Conservation (phyloP, 2,113 vertebrate species). For the Cyprinodon variegatus region DNA sequence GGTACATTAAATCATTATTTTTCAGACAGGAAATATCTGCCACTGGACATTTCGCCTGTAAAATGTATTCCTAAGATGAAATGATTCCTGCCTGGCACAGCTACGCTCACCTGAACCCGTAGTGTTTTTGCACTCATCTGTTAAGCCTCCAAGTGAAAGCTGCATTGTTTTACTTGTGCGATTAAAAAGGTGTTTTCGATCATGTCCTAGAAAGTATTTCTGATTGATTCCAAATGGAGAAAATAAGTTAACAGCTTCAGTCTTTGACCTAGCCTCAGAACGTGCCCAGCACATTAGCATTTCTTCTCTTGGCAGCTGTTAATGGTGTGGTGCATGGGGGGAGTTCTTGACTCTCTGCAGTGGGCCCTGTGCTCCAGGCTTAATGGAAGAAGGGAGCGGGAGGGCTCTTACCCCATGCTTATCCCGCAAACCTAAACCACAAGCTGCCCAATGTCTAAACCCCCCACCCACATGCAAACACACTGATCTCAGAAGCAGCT, state of each 20-base stretch:
- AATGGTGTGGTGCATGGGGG: conserved; percentile 36
- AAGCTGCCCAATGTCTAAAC: conserved; percentile 64
- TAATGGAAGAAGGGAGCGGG: conserved; percentile 1
- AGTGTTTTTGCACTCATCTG: conserved; percentile 46
- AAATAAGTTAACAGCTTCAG: conserved; percentile 53
- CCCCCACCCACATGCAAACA: conserved; percentile 23
- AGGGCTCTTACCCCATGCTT: conserved; percentile 17
- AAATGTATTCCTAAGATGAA: conserved; percentile 76
- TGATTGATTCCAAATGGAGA: conserved; percentile 48
- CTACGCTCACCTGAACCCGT: conserved; percentile 38
- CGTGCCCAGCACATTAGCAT: conserved; percentile 64
- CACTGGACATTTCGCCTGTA: conserved; percentile 71
- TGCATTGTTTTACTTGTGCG: conserved; percentile 30
- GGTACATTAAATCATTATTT: conserved; percentile 77
- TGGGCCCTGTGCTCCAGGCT: neutral
- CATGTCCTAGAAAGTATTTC: conserved; percentile 40
- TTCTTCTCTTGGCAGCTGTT: conserved; percentile 63
- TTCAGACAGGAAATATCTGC: conserved; percentile 77
- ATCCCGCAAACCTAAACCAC: conserved; percentile 53
- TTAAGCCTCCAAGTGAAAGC: conserved; percentile 37
- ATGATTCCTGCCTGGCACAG: conserved; percentile 66
- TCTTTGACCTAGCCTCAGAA: conserved; percentile 55
- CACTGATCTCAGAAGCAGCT: conserved; percentile 62
- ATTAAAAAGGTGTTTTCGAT: conserved; percentile 44
- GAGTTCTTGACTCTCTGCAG: conserved; percentile 4